Evolutionary conservation across 2,797 vertebrate species (phyloP).

Genomic region (Eulemur albifrons): DNA sequence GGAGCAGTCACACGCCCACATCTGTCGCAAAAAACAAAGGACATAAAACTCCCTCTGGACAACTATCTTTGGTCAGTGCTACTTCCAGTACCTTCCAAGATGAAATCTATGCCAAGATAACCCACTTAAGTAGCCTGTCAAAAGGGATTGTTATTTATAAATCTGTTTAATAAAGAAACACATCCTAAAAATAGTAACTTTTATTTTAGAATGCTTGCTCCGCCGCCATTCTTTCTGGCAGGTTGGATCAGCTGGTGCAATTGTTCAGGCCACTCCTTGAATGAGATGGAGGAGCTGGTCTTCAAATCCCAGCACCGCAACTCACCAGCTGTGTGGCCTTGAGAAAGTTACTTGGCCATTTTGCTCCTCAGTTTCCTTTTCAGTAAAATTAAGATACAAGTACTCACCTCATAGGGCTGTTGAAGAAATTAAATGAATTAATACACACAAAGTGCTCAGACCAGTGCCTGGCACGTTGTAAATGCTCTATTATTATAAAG

Average conservation of each 20-base stretch:
- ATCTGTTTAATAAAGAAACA: not conserved
- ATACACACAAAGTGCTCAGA: not conserved
- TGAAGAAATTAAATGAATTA: not conserved
- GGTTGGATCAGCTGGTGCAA: not conserved
- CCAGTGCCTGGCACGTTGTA: not conserved
- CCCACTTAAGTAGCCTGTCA: not conserved
- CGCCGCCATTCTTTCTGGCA: not conserved
- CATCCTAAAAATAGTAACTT: not conserved
- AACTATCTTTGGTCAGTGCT: not conserved
- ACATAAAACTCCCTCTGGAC: constrained; percentile 7
- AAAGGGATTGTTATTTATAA: not conserved
- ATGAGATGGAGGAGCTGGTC: not conserved
- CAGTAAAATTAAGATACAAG: not conserved
- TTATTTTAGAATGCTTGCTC: not conserved
- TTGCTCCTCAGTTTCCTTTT: not conserved
- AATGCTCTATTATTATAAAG: not conserved
- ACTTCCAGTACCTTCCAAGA: not conserved
- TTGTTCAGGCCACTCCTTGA: not conserved
- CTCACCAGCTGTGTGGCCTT: not conserved
- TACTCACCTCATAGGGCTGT: not conserved
- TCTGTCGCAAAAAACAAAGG: not conserved
- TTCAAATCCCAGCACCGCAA: not conserved
- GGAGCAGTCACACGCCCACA: not conserved
- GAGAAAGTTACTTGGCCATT: not conserved
- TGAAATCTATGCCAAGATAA: constrained; percentile 18